phyloP scores from a whole-genome alignment of 2,797 vertebrate species.

The Aythya fuligula region DNA sequence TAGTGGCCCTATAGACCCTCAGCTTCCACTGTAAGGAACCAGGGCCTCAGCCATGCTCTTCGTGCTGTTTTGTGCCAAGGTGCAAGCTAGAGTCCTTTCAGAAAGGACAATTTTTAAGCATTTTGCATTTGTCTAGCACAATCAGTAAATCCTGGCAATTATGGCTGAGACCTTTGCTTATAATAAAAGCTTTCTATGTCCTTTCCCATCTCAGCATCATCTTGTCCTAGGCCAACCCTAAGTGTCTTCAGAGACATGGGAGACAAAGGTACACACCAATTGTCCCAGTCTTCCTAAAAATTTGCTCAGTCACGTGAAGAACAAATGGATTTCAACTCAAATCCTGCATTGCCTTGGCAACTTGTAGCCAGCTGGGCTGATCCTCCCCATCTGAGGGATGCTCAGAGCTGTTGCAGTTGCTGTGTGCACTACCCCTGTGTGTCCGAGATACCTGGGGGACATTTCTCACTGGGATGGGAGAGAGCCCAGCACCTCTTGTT shows the following conservation, averaged over 20 bases:
- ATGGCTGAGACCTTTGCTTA: fast-evolving
- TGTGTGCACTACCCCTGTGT: fast-evolving
- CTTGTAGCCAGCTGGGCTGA: background rate
- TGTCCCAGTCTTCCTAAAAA: background rate
- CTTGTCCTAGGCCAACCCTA: background rate
- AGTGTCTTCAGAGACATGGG: background rate
- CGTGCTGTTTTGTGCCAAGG: background rate
- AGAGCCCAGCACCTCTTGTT: background rate
- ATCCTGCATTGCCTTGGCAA: background rate
- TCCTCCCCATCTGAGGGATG: background rate
- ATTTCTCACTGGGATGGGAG: background rate
- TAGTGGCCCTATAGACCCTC: background rate
- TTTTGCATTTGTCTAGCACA: background rate
- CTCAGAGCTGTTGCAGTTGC: background rate
- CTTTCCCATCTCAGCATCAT: background rate
- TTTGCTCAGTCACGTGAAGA: background rate
- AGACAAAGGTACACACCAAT: background rate
- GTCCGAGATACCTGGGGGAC: background rate
- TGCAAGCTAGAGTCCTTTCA: background rate
- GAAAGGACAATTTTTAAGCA: too few relatives aligned
- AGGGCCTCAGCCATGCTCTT: background rate
- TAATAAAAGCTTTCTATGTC: background rate
- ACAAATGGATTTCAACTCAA: background rate
- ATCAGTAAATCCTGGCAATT: background rate
- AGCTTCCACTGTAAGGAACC: background rate